Percentiles rank a stretch among this genome's conserved stretches.
phyloP scores from a whole-genome alignment of 2,797 vertebrate species.

The Passerculus sandwichensis region DNA sequence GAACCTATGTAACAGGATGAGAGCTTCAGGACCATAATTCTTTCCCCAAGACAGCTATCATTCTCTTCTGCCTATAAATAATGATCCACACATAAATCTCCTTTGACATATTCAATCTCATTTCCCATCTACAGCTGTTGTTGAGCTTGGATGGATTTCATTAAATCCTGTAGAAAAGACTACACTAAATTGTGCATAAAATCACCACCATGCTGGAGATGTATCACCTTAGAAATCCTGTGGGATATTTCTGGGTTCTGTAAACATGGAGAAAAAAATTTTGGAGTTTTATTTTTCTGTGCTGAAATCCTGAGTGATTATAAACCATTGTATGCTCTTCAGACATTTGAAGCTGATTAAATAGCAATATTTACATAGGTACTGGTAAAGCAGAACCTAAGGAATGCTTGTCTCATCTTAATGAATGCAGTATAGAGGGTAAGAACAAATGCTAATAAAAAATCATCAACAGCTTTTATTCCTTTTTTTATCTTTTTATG shows the following conservation, averaged over 20 bases:
- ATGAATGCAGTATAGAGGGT: background rate
- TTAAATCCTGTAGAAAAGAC: background rate
- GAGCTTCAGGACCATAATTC: background rate
- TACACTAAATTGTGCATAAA: background rate
- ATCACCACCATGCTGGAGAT: background rate
- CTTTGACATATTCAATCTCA: background rate
- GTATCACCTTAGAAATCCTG: background rate
- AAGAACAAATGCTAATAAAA: background rate
- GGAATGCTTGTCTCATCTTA: background rate
- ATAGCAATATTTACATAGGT: background rate
- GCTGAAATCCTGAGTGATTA: background rate
- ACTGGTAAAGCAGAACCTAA: background rate
- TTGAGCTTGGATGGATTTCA: background rate
- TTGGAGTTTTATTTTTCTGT: background rate
- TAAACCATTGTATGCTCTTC: background rate
- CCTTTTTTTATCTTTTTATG: background rate
- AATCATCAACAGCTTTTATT: background rate
- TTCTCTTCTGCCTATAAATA: background rate
- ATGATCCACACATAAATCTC: background rate
- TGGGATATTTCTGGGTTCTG: background rate
- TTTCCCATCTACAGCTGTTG: background rate
- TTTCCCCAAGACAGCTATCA: background rate
- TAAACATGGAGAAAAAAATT: background rate
- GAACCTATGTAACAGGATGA: background rate
- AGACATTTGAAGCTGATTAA: background rate